Conservation (phyloP, 2,888 invertebrate genomes). For the Euplagia quadripunctaria region DNA sequence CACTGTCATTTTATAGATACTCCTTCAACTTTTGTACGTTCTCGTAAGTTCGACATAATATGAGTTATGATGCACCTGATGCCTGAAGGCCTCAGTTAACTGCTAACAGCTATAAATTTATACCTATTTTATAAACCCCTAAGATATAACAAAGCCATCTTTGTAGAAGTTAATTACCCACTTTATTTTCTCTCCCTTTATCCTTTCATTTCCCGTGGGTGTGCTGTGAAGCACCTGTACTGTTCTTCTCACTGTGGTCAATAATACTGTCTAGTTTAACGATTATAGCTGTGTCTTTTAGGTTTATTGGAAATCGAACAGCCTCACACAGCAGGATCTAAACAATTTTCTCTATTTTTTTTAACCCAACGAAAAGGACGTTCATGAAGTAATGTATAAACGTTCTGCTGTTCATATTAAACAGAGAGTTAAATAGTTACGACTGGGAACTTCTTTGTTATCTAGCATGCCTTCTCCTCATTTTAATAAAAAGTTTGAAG, state of each 20-base stretch:
- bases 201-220: constrained; percentile 17
- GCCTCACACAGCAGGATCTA: background rate
- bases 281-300: background rate
- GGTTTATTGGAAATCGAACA: background rate
- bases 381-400: no score
- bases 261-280: constrained; percentile 8
- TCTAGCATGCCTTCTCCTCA: no score
- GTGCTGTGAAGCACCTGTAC: constrained; percentile 3
- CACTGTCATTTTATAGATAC: background rate
- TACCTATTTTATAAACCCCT: background rate
- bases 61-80: background rate
- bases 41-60: background rate
- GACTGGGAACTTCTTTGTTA: no score
- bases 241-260: constrained; percentile 8
- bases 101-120: background rate
- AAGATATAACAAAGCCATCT: background rate
- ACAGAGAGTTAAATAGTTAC: background rate
- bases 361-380: background rate
- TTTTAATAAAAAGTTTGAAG: no score
- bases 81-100: background rate
- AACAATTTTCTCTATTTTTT: background rate
- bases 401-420: background rate
- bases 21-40: no score
- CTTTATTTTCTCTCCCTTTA: constrained; percentile 9
- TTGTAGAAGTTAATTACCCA: background rate